phyloP scores from a whole-genome alignment of 2,113 vertebrate species.

The Seriola aureovittata region DNA sequence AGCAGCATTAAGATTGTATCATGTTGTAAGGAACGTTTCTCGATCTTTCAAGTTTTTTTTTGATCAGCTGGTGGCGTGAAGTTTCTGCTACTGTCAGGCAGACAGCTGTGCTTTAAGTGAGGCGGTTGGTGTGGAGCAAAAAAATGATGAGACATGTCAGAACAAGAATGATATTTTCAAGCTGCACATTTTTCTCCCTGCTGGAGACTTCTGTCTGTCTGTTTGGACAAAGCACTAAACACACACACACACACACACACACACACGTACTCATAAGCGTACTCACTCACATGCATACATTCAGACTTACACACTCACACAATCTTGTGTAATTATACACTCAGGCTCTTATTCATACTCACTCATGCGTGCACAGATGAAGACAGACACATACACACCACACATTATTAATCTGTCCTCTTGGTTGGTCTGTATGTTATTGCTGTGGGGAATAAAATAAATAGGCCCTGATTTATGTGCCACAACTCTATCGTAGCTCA shows the following conservation, averaged over 20 bases:
- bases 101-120: constrained; percentile 39
- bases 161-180: constrained; percentile 78
- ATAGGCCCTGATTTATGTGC: no score
- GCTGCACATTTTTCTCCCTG: constrained; percentile 68
- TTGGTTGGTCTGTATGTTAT: not conserved
- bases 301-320: constrained; percentile 12
- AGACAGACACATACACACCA: constrained; percentile 15
- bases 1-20: not conserved
- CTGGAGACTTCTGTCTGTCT: constrained; percentile 67
- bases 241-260: constrained; percentile 36
- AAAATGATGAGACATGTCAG: constrained; percentile 76
- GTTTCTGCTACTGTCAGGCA: constrained; percentile 39
- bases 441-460: not conserved
- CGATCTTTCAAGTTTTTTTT: not conserved
- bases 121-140: constrained; percentile 55
- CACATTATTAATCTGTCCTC: not conserved
- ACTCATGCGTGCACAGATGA: constrained; percentile 28
- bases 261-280: not conserved
- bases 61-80: constrained; percentile 9
- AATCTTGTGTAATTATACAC: constrained; percentile 43
- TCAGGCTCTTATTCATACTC: constrained; percentile 37
- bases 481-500: not conserved
- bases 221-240: constrained; percentile 68
- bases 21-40: not conserved
- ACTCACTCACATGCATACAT: constrained; percentile 6